Conservation (phyloP, 1,140 invertebrate genomes). For the Scaptomyza graminum region DNA sequence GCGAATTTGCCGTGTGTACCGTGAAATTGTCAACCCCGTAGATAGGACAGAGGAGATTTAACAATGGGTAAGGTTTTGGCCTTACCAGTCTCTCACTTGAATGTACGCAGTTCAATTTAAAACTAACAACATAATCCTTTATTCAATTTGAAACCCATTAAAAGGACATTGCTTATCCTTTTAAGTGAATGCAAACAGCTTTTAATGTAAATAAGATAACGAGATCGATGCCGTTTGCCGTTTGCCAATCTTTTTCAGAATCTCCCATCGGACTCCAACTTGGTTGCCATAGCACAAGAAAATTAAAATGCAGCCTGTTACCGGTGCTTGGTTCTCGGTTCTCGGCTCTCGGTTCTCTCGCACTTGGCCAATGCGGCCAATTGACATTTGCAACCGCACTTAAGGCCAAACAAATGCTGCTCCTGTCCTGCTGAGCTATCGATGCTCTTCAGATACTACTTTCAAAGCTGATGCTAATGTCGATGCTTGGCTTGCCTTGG, state of each 20-base stretch:
- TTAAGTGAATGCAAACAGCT: conserved; percentile 84
- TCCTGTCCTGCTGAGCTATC: conserved; percentile 18
- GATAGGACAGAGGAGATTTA: background rate
- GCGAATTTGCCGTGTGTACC: conserved; percentile 24
- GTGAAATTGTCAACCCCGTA: conserved; percentile 42
- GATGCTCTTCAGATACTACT: conserved; percentile 40
- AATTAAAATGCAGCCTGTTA: conserved; percentile 73
- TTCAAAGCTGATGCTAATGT: conserved; percentile 21
- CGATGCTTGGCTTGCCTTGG: conserved; percentile 20
- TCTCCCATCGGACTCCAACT: conserved; percentile 10
- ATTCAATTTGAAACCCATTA: conserved; percentile 84
- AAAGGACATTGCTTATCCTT: conserved; percentile 84
- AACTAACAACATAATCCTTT: conserved; percentile 84
- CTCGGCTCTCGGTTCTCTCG: conserved; percentile 16
- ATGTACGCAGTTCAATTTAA: conserved; percentile 81
- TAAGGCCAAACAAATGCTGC: conserved; percentile 57
- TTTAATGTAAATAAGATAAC: conserved; percentile 84
- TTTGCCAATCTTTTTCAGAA: conserved; percentile 50
- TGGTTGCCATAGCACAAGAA: conserved; percentile 32
- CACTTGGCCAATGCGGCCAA: conserved; percentile 65
- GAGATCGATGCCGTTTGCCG: conserved; percentile 74
- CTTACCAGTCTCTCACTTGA: conserved; percentile 60
- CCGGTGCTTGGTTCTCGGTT: conserved; percentile 14
- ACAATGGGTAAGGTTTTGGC: conserved; percentile 18
- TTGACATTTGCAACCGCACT: conserved; percentile 84